Base-by-base conservation (phyloP, 2,113 vertebrate genomes). In the Galemys pyrenaicus region DNA sequence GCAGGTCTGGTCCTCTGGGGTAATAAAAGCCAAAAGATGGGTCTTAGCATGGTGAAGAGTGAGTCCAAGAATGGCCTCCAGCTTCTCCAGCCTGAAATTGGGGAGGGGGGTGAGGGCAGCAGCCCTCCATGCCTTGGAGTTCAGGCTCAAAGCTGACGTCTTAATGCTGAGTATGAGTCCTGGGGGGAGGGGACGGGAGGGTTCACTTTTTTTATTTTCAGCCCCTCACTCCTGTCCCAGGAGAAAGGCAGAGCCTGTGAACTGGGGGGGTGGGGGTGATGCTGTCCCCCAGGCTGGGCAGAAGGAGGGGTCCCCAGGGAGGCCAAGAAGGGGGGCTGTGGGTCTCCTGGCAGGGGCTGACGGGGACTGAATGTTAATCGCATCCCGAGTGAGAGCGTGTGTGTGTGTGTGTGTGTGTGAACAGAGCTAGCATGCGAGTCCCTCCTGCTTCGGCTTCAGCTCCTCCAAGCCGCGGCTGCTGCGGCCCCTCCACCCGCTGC, bases 351-450 rank as follows among this genome's bases (percentile, higher is more conserved):
- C 96, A 95, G 95, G 94, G 95, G 93, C 86, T 22, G 68, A 97
- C 96, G 96, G 95, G 96, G 92, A 95, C 96, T 96, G 97, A 95
- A 97, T 97, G 96, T 94, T 97, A 97, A 97, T 97, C 91, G 70
- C 94, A 92, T 92, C 92, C 92, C 91, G 77, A 93, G 95, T 87
- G 97, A 87, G 94, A 20, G 67, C 10, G 15, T 51, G 49, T 91
- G 96, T 93, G 83, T 93, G 89, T 87, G 96, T 90, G 94, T 13
- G 85, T 20, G 67, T 39, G 67, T 70, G 67, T 70, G 67, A 94
- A 65, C 77, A 77, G 71, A 96, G 95, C 89, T 49, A 75, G 94
- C 37, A 94, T 95, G 97, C 32, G 93, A 94, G 94, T 96, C 89
- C 96, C 96, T 96, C 96, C 95, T 95, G 96, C 96, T 91, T 94